These are phyloP conservation scores for Tiliacea aurago DNA, from an alignment of 2,888 invertebrate genomes.

Conservation along the genomic window DNA sequence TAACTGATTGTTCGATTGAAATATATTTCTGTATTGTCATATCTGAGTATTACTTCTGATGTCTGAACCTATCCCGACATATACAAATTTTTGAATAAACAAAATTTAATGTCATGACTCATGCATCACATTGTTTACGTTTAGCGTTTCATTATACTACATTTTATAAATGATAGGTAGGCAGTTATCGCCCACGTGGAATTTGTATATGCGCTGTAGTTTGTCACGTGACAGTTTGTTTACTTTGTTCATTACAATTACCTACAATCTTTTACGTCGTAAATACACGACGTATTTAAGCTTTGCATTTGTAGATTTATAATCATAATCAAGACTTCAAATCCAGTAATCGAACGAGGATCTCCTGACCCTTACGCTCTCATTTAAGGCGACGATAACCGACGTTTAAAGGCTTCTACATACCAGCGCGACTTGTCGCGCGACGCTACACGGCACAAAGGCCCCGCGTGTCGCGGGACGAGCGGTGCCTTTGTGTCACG, in stretches of 20 bases:
- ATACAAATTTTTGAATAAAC: no score
- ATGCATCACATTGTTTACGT: constrained; percentile 1
- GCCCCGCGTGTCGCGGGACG: no score
- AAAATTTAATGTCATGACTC: constrained; percentile 4
- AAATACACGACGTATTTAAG: no score
- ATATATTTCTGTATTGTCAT: no score
- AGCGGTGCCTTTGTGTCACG: no score
- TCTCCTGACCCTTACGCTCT: neutral
- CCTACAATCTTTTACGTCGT: neutral
- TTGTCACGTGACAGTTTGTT: neutral
- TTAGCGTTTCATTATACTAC: constrained; percentile 7
- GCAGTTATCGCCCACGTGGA: constrained; percentile 8
- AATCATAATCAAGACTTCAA: neutral
- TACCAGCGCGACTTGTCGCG: no score
- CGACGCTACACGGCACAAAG: no score
- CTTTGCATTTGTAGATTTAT: neutral
- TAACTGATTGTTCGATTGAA: no score
- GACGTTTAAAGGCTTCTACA: no score
- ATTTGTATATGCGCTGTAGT: neutral
- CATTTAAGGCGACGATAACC: no score
- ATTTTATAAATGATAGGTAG: neutral
- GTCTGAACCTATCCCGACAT: no score
- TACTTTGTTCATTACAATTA: constrained; percentile 4
- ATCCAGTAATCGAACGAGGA: neutral
- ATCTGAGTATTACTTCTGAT: no score